phyloP scores from a whole-genome alignment of 2,888 invertebrate species.

The Copidosoma aretas region DNA sequence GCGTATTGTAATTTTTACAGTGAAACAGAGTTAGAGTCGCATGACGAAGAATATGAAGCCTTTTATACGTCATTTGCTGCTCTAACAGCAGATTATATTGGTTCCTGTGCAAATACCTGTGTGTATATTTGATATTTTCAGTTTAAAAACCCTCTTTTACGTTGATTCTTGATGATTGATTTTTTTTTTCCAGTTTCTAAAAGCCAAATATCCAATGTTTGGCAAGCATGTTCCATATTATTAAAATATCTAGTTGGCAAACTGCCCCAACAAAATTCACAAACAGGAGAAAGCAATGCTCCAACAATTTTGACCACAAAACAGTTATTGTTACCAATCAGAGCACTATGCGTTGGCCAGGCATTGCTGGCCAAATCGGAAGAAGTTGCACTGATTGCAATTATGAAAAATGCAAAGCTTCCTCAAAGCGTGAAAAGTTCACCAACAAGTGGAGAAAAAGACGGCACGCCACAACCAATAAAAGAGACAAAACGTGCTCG shows the following conservation, averaged over 20 bases:
- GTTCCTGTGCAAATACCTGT: constrained; percentile 75
- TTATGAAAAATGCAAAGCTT: constrained; percentile 75
- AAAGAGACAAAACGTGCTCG: constrained; percentile 69
- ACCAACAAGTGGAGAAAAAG: constrained; percentile 66
- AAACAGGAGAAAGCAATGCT: constrained; percentile 53
- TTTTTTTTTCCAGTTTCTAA: constrained; percentile 67
- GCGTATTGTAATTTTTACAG: constrained; percentile 65
- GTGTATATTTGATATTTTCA: constrained; percentile 61
- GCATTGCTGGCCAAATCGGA: constrained; percentile 78
- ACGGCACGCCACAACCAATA: constrained; percentile 64
- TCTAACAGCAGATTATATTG: constrained; percentile 85
- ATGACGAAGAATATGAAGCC: constrained; percentile 81
- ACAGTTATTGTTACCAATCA: constrained; percentile 72
- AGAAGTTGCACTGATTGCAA: constrained; percentile 76
- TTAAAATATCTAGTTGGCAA: constrained; percentile 70
- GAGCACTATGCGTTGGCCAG: constrained; percentile 75
- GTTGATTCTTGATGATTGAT: not conserved
- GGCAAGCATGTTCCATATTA: constrained; percentile 74
- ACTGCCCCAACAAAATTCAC: constrained; percentile 58
- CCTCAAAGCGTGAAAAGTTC: constrained; percentile 65
- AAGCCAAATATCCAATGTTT: constrained; percentile 72
- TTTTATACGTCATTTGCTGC: constrained; percentile 90
- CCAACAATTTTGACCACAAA: constrained; percentile 62
- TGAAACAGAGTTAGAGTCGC: constrained; percentile 83
- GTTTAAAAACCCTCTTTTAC: not conserved